Conservation (phyloP, 2,888 invertebrate genomes). For the Drosophila picticornis region DNA sequence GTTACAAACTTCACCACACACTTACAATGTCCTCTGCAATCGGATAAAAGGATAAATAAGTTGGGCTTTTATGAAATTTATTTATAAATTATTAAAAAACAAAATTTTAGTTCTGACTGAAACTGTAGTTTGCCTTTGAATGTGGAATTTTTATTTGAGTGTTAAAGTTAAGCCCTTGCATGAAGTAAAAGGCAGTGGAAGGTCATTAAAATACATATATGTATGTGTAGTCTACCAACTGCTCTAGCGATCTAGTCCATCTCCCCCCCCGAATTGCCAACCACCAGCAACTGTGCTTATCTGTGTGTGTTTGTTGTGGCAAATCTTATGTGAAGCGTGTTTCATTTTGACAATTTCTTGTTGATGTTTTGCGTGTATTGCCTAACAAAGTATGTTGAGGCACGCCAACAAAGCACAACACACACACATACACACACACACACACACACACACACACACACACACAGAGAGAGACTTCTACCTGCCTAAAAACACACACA, state of each 20-base stretch:
- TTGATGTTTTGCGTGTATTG: constrained; percentile 59
- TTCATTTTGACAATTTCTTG: constrained; percentile 38
- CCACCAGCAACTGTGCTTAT: not conserved
- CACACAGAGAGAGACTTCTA: not conserved
- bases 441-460: constrained; percentile 1
- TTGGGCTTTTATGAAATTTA: not conserved
- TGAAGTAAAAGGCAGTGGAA: not conserved
- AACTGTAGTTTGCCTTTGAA: not conserved
- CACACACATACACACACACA: not conserved
- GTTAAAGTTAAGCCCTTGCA: not conserved
- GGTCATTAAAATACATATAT: constrained; percentile 1
- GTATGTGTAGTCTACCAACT: not conserved
- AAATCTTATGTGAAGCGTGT: constrained; percentile 29
- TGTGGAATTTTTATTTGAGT: not conserved
- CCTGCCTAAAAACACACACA: constrained; percentile 4
- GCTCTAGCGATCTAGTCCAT: constrained; percentile 4
- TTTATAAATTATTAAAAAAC: not conserved
- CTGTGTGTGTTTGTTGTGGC: constrained; percentile 3
- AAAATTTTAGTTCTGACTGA: not conserved
- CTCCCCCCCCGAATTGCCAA: not conserved
- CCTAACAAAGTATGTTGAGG: constrained; percentile 54
- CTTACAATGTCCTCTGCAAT: not conserved
- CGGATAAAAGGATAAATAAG: not conserved
- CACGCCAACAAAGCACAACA: constrained; percentile 42
- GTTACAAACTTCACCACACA: not conserved